Percentiles rank a stretch among this genome's conserved stretches.
phyloP scores from a whole-genome alignment of 2,888 invertebrate genomes.

The Melanostoma scalare region DNA sequence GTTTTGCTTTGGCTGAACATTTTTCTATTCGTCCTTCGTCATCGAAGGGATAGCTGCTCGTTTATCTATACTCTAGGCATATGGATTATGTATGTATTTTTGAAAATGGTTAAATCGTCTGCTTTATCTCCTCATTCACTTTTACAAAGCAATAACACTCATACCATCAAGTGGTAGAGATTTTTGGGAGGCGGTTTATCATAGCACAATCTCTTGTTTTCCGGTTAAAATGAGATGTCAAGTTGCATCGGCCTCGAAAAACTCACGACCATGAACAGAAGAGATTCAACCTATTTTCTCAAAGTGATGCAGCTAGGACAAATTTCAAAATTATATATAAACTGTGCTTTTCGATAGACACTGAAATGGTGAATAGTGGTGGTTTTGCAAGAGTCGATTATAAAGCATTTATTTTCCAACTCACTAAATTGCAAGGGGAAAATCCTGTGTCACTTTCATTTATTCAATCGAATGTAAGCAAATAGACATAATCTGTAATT shows the following conservation, averaged over 20 bases:
- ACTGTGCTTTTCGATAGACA: slow-evolving; percentile 21
- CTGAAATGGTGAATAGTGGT: not conserved
- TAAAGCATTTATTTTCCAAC: slow-evolving; percentile 38
- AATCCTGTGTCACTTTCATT: slow-evolving; percentile 46
- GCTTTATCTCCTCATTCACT: slow-evolving; percentile 46
- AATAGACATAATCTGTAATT: slow-evolving; percentile 74
- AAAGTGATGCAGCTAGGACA: slow-evolving; percentile 4
- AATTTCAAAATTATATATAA: slow-evolving; percentile 8
- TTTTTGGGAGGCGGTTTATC: slow-evolving; percentile 63
- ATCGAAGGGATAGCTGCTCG: not conserved
- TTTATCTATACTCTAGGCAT: too few relatives aligned
- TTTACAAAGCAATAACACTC: slow-evolving; percentile 45
- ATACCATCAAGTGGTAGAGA: not conserved
- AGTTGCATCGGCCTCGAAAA: slow-evolving; percentile 77
- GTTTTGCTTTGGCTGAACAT: slow-evolving; percentile 24
- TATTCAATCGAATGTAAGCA: slow-evolving; percentile 74
- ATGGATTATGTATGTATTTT: not conserved
- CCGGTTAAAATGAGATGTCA: slow-evolving; percentile 82
- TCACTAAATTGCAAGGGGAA: slow-evolving; percentile 15
- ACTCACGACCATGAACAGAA: slow-evolving; percentile 25
- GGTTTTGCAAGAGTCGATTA: slow-evolving; percentile 37
- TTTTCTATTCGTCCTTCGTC: slow-evolving; percentile 44
- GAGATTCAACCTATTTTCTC: slow-evolving; percentile 28
- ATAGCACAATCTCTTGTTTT: slow-evolving; percentile 79
- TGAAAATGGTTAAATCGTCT: slow-evolving; percentile 38